phyloP scores from a whole-genome alignment of 1,140 invertebrate species.

The Microplitis demolitor region DNA sequence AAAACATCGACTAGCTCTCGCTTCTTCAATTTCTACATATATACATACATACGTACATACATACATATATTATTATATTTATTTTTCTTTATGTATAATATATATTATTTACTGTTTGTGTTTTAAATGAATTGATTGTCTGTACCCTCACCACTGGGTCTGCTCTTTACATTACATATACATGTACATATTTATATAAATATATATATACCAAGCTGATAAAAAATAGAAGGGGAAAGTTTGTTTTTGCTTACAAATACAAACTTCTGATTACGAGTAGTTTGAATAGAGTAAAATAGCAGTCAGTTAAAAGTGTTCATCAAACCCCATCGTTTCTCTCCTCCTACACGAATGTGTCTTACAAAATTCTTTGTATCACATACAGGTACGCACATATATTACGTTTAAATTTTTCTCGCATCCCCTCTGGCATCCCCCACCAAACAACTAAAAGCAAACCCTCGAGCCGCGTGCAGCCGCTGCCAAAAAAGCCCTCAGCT shows the following conservation, averaged over 20 bases:
- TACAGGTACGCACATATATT: slow-evolving; percentile 8
- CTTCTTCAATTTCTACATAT: background rate
- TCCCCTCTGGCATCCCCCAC: too few relatives aligned
- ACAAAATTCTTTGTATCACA: background rate
- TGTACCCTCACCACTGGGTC: too few relatives aligned
- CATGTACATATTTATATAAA: too few relatives aligned
- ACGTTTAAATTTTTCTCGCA: background rate
- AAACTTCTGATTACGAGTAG: too few relatives aligned
- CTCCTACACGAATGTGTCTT: background rate
- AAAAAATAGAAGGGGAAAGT: too few relatives aligned
- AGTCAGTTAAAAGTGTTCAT: too few relatives aligned
- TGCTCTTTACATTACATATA: too few relatives aligned
- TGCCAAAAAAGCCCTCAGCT: background rate
- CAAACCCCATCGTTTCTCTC: background rate
- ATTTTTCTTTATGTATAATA: slow-evolving; percentile 5
- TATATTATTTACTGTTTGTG: background rate
- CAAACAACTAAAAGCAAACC: background rate
- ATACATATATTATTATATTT: too few relatives aligned
- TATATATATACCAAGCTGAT: too few relatives aligned
- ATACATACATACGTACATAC: background rate
- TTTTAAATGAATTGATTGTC: too few relatives aligned
- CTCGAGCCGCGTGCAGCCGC: background rate
- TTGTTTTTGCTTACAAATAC: too few relatives aligned
- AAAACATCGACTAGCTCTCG: slow-evolving; percentile 17
- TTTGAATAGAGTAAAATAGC: too few relatives aligned